A percentile compares a stretch with the other conserved stretches of the same genome.
Conservation (phyloP, 2,113 vertebrate genomes). For the Bubalus kerabau region DNA sequence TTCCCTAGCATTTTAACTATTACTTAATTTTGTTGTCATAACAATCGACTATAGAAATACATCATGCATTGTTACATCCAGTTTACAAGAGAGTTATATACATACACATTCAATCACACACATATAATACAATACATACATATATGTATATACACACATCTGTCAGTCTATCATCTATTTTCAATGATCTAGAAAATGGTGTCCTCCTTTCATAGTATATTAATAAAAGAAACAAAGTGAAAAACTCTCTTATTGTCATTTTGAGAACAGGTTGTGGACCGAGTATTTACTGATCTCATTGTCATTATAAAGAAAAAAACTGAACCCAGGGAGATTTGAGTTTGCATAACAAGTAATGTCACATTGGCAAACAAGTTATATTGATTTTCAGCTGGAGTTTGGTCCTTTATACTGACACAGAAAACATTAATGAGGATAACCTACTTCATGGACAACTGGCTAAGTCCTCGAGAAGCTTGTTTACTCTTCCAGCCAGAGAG, state of each 20-base stretch:
- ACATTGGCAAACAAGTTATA: not conserved
- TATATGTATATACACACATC: no score
- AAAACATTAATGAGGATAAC: not conserved
- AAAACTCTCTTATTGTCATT: not conserved
- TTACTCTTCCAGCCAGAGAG: not conserved
- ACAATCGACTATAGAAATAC: not conserved
- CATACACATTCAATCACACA: not conserved
- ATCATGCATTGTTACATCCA: not conserved
- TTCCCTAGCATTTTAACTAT: not conserved
- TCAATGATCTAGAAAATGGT: not conserved
- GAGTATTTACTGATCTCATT: not conserved
- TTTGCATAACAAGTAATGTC: not conserved
- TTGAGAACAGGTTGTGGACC: not conserved
- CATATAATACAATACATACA: no score
- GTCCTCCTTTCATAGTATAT: not conserved
- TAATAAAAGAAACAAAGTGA: not conserved
- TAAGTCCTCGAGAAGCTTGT: not conserved
- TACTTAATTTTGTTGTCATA: not conserved
- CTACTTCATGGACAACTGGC: not conserved
- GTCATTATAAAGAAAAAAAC: not conserved
- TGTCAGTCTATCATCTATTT: fast-evolving
- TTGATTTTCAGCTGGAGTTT: not conserved
- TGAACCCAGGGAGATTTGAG: not conserved
- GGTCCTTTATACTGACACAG: not conserved
- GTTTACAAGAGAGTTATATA: not conserved